phyloP scores from a whole-genome alignment of 2,113 vertebrate species.

The Sminthopsis crassicaudata region DNA sequence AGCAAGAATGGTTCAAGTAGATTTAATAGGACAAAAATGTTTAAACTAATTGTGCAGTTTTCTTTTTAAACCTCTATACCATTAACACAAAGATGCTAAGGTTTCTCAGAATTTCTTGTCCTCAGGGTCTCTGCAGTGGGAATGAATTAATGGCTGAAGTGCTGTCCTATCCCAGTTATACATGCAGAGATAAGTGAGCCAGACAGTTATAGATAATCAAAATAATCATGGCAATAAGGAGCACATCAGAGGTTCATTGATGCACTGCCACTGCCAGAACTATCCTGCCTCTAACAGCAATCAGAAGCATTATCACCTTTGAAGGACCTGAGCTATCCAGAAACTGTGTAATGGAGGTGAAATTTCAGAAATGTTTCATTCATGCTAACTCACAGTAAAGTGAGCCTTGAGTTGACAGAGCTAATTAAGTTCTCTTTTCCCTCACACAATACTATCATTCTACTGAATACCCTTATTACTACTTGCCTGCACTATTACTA shows the following conservation, averaged over 20 bases:
- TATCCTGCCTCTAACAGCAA: background rate
- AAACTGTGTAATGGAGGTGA: background rate
- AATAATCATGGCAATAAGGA: constrained; percentile 61
- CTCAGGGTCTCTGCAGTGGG: background rate
- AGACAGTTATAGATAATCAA: constrained; percentile 66
- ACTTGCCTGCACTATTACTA: background rate
- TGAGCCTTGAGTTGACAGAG: background rate
- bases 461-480: background rate
- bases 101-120: background rate
- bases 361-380: background rate
- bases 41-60: background rate
- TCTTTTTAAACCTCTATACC: background rate
- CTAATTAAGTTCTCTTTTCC: background rate
- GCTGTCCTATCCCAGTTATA: constrained; percentile 18
- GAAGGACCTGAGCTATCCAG: background rate
- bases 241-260: constrained; percentile 69
- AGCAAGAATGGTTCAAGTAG: background rate
- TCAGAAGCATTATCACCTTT: background rate
- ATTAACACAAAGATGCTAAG: background rate
- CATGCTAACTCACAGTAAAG: background rate
- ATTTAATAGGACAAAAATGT: background rate
- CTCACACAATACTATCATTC: background rate
- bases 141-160: background rate
- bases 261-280: constrained; percentile 33
- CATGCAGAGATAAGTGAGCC: constrained; percentile 64